These are phyloP conservation scores for Rousettus leschenaultii DNA, from an alignment of 2,113 vertebrate genomes.

Conservation along the genomic window DNA sequence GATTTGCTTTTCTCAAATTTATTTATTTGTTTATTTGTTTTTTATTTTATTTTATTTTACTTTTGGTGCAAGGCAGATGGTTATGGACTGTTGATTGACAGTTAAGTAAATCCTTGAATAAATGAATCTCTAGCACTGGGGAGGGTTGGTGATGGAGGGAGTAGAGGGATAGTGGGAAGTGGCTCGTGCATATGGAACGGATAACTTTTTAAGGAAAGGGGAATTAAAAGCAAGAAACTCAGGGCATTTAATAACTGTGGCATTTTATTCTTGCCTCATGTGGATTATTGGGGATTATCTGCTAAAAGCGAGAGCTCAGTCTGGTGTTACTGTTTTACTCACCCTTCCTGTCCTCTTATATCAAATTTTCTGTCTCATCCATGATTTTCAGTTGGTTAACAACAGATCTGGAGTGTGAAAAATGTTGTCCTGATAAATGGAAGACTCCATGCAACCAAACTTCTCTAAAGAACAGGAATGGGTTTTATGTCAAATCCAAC, in stretches of 20 bases:
- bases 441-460: background rate
- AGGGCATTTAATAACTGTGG: conserved; percentile 53
- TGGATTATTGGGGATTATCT: conserved; percentile 62
- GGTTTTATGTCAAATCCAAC: background rate
- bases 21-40: background rate
- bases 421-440: background rate
- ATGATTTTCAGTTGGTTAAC: background rate
- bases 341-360: conserved; percentile 9
- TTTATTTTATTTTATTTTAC: background rate
- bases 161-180: background rate
- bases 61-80: conserved; percentile 33
- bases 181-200: conserved; percentile 33
- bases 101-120: conserved; percentile 61
- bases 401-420: background rate
- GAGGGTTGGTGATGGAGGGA: background rate
- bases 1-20: conserved; percentile 29
- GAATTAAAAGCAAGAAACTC: conserved; percentile 51
- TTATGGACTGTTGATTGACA: conserved; percentile 58
- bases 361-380: conserved; percentile 20
- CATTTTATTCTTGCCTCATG: conserved; percentile 44
- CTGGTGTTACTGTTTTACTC: conserved; percentile 15
- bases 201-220: conserved; percentile 55
- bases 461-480: conserved; percentile 5
- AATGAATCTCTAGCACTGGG: conserved; percentile 39
- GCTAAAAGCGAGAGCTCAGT: conserved; percentile 30